These are phyloP conservation scores for Sebastes vulpes DNA, from an alignment of 2,797 vertebrate species.

Conservation along the genomic window DNA sequence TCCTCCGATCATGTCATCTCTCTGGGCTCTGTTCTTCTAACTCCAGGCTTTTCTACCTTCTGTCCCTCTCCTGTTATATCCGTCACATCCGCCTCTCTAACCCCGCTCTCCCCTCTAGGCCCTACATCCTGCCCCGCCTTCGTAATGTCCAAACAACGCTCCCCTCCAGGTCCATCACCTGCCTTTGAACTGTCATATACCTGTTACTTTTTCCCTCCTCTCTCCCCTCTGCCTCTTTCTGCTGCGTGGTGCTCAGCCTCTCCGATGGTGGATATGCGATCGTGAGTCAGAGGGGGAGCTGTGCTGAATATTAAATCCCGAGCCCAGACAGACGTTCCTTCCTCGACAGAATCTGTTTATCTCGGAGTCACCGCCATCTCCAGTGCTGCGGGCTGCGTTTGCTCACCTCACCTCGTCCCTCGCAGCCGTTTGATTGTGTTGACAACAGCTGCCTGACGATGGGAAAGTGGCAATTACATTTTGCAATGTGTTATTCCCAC, in stretches of 20 bases:
- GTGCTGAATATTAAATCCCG: constrained; percentile 72
- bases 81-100: constrained; percentile 20
- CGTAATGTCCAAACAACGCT: constrained; percentile 47
- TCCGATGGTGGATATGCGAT: constrained; percentile 63
- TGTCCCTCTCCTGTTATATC: constrained; percentile 5
- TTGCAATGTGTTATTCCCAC: constrained; percentile 60
- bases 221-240: constrained; percentile 44
- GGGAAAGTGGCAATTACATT: constrained; percentile 71
- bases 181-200: constrained; percentile 67
- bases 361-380: constrained; percentile 58
- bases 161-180: constrained; percentile 55
- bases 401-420: constrained; percentile 61
- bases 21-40: background rate
- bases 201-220: constrained; percentile 40
- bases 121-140: constrained; percentile 31
- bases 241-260: constrained; percentile 42
- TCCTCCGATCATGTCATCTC: constrained; percentile 30
- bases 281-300: constrained; percentile 56
- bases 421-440: constrained; percentile 68
- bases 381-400: constrained; percentile 50
- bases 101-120: constrained; percentile 32
- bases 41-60: constrained; percentile 14
- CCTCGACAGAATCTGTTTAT: constrained; percentile 70
- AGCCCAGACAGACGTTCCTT: constrained; percentile 63
- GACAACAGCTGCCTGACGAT: constrained; percentile 69